Percentiles rank a stretch among this genome's conserved stretches.
Conservation (phyloP, 2,888 invertebrate genomes). For the Chloroclysta siterata region DNA sequence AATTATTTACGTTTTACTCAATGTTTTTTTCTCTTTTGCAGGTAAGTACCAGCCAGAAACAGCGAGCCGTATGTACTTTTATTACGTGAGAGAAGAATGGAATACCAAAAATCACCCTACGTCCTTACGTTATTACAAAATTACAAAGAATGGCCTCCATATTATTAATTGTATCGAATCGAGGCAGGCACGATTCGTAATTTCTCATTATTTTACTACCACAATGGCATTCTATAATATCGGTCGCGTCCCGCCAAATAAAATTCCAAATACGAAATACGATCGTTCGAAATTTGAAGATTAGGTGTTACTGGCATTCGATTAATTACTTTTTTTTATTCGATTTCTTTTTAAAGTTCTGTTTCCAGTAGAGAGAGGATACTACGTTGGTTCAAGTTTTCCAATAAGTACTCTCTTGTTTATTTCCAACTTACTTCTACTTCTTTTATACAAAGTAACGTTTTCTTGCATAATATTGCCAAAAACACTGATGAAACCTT, state of each 20-base stretch:
- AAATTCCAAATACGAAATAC: slow-evolving; percentile 38
- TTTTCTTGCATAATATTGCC: slow-evolving; percentile 12
- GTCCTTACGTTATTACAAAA: slow-evolving; percentile 22
- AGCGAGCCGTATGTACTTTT: slow-evolving; percentile 46
- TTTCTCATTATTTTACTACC: slow-evolving; percentile 38
- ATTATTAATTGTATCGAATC: slow-evolving; percentile 29
- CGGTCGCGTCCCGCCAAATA: slow-evolving; percentile 19
- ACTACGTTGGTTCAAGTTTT: slow-evolving; percentile 39
- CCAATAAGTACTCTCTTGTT: slow-evolving; percentile 33
- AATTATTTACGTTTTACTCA: slow-evolving; percentile 14
- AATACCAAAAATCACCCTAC: slow-evolving; percentile 36
- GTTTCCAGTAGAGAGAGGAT: slow-evolving; percentile 36
- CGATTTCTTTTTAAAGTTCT: slow-evolving; percentile 53
- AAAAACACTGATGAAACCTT: slow-evolving; percentile 4
- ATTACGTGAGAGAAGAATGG: slow-evolving; percentile 31
- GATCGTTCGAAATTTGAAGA: slow-evolving; percentile 27
- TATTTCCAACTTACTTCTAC: slow-evolving; percentile 30
- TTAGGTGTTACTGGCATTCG: slow-evolving; percentile 47
- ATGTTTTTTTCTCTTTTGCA: slow-evolving; percentile 55
- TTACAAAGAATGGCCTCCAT: slow-evolving; percentile 28
- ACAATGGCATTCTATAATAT: slow-evolving; percentile 27
- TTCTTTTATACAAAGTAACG: slow-evolving; percentile 3
- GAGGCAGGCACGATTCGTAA: slow-evolving; percentile 30
- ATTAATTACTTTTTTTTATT: slow-evolving; percentile 56
- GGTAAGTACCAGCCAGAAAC: slow-evolving; percentile 63